phyloP scores from a whole-genome alignment of 2,797 vertebrate species.

The Gastrophryne carolinensis region DNA sequence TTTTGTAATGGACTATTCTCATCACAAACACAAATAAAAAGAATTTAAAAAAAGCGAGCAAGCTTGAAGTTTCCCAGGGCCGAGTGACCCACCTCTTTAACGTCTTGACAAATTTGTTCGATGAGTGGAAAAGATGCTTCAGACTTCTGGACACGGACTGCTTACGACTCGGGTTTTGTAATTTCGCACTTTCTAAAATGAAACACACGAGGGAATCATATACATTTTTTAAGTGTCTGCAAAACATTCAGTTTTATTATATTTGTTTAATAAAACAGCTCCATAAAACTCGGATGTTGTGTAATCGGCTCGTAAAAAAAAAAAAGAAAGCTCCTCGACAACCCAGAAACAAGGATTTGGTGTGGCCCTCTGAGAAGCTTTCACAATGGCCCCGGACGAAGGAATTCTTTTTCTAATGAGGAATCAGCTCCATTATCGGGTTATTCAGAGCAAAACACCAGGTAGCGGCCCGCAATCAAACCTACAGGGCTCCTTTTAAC shows the following conservation, averaged over 20 bases:
- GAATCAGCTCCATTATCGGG: slow-evolving; percentile 12
- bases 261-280: slow-evolving; percentile 25
- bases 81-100: slow-evolving; percentile 84
- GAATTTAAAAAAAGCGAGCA: neutral
- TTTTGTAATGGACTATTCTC: no score
- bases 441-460: slow-evolving; percentile 21
- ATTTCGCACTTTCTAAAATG: slow-evolving; percentile 80
- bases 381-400: neutral
- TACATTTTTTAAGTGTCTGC: slow-evolving; percentile 24
- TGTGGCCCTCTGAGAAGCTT: neutral
- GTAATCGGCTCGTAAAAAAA: slow-evolving; percentile 26
- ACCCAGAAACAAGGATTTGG: neutral
- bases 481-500: slow-evolving; percentile 21
- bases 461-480: slow-evolving; percentile 19
- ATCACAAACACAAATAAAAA: neutral
- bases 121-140: slow-evolving; percentile 95
- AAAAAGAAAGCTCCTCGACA: neutral
- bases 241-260: slow-evolving; percentile 32
- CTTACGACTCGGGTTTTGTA: slow-evolving; percentile 90
- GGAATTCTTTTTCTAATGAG: slow-evolving; percentile 1
- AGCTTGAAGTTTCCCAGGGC: neutral
- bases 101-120: slow-evolving; percentile 96
- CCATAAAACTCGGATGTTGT: slow-evolving; percentile 1
- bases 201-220: slow-evolving; percentile 51
- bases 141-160: slow-evolving; percentile 93